These are phyloP conservation scores for Gallinago paraguaiae DNA, from an alignment of 2,113 vertebrate species.

Conservation along the genomic window DNA sequence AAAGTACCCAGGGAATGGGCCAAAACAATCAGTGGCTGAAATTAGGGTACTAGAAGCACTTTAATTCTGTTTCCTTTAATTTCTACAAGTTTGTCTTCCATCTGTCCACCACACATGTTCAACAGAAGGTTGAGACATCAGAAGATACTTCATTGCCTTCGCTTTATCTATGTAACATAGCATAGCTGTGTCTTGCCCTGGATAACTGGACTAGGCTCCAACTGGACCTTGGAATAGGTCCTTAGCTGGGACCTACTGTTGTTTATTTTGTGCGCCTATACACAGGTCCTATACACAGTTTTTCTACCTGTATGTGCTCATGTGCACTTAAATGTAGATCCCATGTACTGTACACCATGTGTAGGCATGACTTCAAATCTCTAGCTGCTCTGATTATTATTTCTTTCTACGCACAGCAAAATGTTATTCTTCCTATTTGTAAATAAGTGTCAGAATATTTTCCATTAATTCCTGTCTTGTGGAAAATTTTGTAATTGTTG, in stretches of 20 bases:
- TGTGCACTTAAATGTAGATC: background rate
- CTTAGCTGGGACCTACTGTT: background rate
- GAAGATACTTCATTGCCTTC: background rate
- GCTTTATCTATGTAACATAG: background rate
- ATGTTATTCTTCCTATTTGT: background rate
- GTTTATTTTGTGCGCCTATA: background rate
- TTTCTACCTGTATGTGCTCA: background rate
- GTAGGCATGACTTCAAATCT: background rate
- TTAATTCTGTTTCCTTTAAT: background rate
- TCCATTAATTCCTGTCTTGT: background rate
- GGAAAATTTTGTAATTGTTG: background rate
- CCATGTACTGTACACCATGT: background rate
- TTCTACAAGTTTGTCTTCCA: background rate
- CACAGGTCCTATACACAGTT: background rate
- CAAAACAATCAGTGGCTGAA: background rate
- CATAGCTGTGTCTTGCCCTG: background rate
- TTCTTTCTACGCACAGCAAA: background rate
- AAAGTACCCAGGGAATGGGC: background rate
- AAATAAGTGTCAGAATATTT: background rate
- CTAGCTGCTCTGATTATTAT: background rate
- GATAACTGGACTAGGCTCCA: background rate
- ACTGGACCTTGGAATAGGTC: background rate
- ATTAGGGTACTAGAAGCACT: background rate
- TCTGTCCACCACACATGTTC: background rate
- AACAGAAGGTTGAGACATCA: background rate